Conservation (phyloP, 2,888 invertebrate species). For the Therioaphis trifolii region DNA sequence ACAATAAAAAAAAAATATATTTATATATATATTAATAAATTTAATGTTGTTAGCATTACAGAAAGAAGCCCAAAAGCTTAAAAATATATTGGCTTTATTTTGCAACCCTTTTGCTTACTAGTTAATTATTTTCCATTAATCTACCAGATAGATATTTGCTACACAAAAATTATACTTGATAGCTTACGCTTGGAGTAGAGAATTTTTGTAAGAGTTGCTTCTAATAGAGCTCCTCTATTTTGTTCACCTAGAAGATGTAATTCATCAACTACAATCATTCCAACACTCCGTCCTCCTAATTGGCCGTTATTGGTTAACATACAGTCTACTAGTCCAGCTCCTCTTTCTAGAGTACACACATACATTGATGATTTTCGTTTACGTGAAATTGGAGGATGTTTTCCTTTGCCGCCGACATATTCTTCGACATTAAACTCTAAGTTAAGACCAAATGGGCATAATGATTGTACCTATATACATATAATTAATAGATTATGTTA, state of each 20-base stretch:
- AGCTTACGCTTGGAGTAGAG: slow-evolving; percentile 76
- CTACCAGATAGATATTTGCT: too few relatives aligned
- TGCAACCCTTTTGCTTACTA: too few relatives aligned
- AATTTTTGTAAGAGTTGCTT: slow-evolving; percentile 84
- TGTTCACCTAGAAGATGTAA: slow-evolving; percentile 91
- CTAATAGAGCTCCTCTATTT: slow-evolving; percentile 86
- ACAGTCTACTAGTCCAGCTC: slow-evolving; percentile 84
- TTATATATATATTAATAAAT: too few relatives aligned
- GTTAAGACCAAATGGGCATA: slow-evolving; percentile 88
- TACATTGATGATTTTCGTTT: slow-evolving; percentile 83
- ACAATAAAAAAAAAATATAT: too few relatives aligned
- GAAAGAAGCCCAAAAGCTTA: too few relatives aligned
- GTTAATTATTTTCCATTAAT: background rate
- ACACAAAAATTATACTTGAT: background rate
- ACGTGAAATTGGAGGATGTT: slow-evolving; percentile 83
- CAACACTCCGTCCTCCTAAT: slow-evolving; percentile 78
- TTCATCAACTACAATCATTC: slow-evolving; percentile 89
- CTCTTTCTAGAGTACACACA: slow-evolving; percentile 96
- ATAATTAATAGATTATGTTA: background rate
- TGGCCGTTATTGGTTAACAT: slow-evolving; percentile 78
- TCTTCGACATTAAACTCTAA: slow-evolving; percentile 92
- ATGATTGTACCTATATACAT: slow-evolving; percentile 77
- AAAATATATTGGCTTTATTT: too few relatives aligned
- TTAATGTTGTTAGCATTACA: too few relatives aligned
- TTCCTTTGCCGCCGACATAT: slow-evolving; percentile 91